Evolutionary conservation across 2,888 invertebrate genomes (phyloP).

Genomic region (Cosmopolites sordidus): DNA sequence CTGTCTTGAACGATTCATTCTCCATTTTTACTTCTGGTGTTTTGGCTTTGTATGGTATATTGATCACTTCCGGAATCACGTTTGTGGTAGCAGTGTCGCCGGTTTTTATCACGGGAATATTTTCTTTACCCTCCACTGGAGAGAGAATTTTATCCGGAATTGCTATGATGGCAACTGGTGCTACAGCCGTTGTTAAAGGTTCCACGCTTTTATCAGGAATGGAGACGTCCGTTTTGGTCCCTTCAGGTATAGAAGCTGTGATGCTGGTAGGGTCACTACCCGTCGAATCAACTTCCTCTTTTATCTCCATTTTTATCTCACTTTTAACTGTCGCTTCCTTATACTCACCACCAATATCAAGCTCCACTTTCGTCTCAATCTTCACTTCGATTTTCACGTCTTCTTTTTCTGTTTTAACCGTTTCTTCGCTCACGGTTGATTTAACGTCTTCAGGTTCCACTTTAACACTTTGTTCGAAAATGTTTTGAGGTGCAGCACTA

Average conservation of each 20-base stretch:
- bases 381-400: slow-evolving; percentile 20
- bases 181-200: slow-evolving; percentile 45
- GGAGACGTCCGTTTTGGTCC: slow-evolving; percentile 20
- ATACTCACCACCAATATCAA: slow-evolving; percentile 3
- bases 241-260: slow-evolving; percentile 22
- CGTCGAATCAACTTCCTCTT: slow-evolving; percentile 16
- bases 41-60: slow-evolving; percentile 56
- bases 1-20: slow-evolving; percentile 33
- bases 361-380: slow-evolving; percentile 23
- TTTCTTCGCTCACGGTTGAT: slow-evolving; percentile 12
- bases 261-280: slow-evolving; percentile 17
- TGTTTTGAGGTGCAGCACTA: neutral
- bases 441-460: slow-evolving; percentile 12
- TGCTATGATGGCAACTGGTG: slow-evolving; percentile 44
- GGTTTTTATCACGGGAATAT: slow-evolving; percentile 50
- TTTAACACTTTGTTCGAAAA: slow-evolving; percentile 23
- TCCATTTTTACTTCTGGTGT: slow-evolving; percentile 60
- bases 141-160: slow-evolving; percentile 48
- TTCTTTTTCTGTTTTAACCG: slow-evolving; percentile 18
- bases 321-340: slow-evolving; percentile 25
- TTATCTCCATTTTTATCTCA: slow-evolving; percentile 16
- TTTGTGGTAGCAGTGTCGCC: slow-evolving; percentile 6
- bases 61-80: slow-evolving; percentile 27
- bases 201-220: slow-evolving; percentile 38
- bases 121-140: slow-evolving; percentile 54